Evolutionary conservation across 2,888 invertebrate species (phyloP).

Genomic region (Eupeodes luniger): DNA sequence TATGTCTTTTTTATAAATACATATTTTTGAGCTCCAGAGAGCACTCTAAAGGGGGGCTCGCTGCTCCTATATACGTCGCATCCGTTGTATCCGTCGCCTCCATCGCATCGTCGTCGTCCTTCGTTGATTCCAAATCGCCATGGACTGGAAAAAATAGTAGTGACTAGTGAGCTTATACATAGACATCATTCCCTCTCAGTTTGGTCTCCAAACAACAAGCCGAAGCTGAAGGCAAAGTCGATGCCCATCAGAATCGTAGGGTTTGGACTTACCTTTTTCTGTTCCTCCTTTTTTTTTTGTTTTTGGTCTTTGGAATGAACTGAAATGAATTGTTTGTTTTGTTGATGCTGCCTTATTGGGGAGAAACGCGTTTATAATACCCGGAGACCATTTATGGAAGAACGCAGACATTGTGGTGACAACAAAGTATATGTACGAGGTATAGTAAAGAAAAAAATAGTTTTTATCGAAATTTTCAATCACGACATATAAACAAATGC

Average conservation of each 20-base stretch:
- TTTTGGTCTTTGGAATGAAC: not conserved
- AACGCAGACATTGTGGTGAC: conserved; percentile 52
- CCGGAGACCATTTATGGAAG: conserved; percentile 56
- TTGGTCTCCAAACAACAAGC: conserved; percentile 43
- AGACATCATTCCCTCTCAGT: conserved; percentile 54
- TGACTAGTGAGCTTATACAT: not conserved
- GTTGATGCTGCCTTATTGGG: conserved; percentile 57
- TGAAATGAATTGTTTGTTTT: conserved; percentile 55
- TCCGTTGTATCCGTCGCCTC: no score
- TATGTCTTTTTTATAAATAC: conserved; percentile 48
- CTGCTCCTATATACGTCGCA: no score
- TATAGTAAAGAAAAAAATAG: conserved; percentile 19
- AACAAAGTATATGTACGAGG: conserved; percentile 20
- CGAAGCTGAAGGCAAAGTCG: no score
- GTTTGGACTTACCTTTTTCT: conserved; percentile 11
- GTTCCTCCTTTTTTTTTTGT: no score
- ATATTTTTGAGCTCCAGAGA: conserved; percentile 25
- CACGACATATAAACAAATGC: conserved; percentile 56
- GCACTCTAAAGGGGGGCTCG: not conserved
- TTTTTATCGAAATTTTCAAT: conserved; percentile 64
- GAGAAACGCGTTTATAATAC: conserved; percentile 56
- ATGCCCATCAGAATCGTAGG: conserved; percentile 20
- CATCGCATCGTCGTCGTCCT: not conserved
- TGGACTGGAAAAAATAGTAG: not conserved
- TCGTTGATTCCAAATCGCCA: not conserved